These are phyloP conservation scores for Papilio protenor DNA, from an alignment of 2,888 invertebrate species.

Conservation along the genomic window DNA sequence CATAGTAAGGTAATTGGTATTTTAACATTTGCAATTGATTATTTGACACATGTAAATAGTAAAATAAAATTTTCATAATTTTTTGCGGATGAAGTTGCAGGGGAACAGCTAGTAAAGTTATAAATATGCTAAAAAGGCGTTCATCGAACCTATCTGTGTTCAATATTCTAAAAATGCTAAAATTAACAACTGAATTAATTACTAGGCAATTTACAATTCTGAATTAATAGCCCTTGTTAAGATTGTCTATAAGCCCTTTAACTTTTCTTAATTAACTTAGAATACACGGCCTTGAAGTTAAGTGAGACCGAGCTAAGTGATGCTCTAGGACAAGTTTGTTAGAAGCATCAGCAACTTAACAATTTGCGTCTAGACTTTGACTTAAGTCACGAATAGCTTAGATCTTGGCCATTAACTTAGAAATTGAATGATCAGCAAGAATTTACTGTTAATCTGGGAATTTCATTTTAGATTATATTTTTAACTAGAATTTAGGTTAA, in stretches of 20 bases:
- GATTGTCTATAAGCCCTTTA: neutral
- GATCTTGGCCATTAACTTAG: conserved; percentile 16
- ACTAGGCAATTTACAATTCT: neutral
- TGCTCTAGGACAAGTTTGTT: conserved; percentile 22
- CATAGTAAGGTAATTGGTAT: no score
- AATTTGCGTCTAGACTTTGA: conserved; percentile 33
- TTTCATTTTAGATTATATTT: neutral
- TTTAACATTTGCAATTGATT: no score
- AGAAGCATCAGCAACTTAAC: conserved; percentile 28
- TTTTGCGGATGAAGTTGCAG: no score
- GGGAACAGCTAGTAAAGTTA: no score
- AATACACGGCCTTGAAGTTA: conserved; percentile 21
- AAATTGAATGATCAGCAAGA: conserved; percentile 16
- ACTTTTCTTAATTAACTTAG: conserved; percentile 16
- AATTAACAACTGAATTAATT: neutral
- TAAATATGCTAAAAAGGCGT: no score
- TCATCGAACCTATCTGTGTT: no score
- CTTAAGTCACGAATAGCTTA: conserved; percentile 13
- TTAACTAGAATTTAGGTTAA: neutral
- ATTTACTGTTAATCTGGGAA: conserved; percentile 4
- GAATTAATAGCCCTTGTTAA: neutral
- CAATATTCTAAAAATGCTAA: neutral
- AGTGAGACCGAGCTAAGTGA: conserved; percentile 27
- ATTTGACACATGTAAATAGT: no score
- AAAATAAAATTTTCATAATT: no score